Evolutionary conservation across 2,888 invertebrate species (phyloP).

Genomic region (Lasioglossum villosulum): DNA sequence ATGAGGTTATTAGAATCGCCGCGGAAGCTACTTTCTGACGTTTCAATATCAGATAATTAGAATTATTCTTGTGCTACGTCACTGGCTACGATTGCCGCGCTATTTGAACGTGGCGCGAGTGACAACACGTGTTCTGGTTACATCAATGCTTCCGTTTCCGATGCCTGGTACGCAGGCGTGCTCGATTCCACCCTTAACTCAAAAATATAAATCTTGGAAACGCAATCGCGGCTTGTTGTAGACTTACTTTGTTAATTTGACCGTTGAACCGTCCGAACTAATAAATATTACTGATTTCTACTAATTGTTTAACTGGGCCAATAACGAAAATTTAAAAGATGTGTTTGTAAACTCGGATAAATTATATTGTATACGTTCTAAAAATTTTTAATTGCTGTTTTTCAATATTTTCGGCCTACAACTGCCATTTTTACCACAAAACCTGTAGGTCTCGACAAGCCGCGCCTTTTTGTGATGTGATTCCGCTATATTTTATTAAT

Average conservation of each 20-base stretch:
- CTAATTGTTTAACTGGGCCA: no score
- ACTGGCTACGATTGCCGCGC: constrained; percentile 38
- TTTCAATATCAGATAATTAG: constrained; percentile 50
- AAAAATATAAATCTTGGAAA: background rate
- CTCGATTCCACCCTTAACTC: background rate
- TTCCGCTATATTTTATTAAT: no score
- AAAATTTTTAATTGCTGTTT: no score
- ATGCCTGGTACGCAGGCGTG: constrained; percentile 18
- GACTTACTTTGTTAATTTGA: background rate
- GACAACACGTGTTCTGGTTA: background rate
- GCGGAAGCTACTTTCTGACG: constrained; percentile 39
- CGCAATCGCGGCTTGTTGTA: background rate
- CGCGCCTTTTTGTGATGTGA: no score
- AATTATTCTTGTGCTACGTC: constrained; percentile 57
- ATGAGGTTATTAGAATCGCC: constrained; percentile 36
- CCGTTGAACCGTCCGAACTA: background rate
- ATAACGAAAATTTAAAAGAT: no score
- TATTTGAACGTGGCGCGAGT: constrained; percentile 49
- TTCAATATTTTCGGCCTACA: no score
- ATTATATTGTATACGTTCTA: no score
- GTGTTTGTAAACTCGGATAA: no score
- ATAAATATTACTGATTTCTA: background rate
- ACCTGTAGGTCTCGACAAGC: no score
- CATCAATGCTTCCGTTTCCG: constrained; percentile 31
- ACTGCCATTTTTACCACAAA: no score